Evolutionary conservation across 2,888 invertebrate genomes (phyloP).

Genomic region (Seira ritae): DNA sequence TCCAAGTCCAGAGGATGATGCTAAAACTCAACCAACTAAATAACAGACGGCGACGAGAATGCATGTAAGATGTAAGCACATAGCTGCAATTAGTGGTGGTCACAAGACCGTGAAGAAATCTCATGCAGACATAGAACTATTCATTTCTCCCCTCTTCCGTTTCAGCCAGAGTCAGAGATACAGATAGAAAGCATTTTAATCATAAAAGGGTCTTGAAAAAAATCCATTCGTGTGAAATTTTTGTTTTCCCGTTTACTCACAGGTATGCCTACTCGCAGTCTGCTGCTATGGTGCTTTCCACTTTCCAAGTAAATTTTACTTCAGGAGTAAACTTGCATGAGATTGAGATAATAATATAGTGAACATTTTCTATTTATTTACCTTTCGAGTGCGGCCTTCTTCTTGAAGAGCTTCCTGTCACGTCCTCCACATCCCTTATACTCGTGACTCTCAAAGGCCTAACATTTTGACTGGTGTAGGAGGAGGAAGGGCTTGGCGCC

Average conservation of each 20-base stretch:
- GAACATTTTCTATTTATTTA: constrained; percentile 9
- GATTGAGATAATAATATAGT: no score
- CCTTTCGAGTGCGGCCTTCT: constrained; percentile 60
- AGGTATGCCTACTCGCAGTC: neutral
- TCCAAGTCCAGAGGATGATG: no score
- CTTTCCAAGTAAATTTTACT: neutral
- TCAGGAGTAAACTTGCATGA: neutral
- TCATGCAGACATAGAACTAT: neutral
- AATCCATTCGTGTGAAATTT: neutral
- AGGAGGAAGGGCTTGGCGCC: constrained; percentile 58
- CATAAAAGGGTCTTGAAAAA: neutral
- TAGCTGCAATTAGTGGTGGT: constrained; percentile 10
- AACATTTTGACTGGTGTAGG: constrained; percentile 56
- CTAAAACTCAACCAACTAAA: no score
- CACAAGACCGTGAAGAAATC: constrained; percentile 18
- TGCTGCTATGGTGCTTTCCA: neutral
- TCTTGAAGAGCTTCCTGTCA: constrained; percentile 59
- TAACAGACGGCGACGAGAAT: no score
- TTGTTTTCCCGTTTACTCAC: neutral
- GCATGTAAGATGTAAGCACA: no score
- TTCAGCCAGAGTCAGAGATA: no score
- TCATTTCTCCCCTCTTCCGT: no score
- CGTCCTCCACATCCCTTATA: constrained; percentile 70
- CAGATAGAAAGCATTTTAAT: no score
- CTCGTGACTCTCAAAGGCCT: constrained; percentile 70